A percentile compares a stretch with the other conserved stretches of the same genome.
Evolutionary conservation across 2,113 vertebrate genomes (phyloP).

Genomic region (Eulemur rufifrons): DNA sequence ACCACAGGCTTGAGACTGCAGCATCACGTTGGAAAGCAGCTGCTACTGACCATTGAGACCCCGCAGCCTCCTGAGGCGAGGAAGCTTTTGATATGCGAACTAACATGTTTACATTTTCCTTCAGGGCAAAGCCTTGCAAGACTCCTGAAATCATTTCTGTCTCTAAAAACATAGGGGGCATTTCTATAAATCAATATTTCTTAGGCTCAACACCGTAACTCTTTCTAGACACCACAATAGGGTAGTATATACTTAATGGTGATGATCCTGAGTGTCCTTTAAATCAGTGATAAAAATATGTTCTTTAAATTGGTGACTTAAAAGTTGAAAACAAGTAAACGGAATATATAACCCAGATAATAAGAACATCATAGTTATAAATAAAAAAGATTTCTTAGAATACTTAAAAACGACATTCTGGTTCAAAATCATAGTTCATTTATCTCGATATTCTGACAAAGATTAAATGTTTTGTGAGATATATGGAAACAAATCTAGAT

Average conservation of each 20-base stretch:
- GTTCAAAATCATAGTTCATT: constrained; percentile 6
- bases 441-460: neutral
- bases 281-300: neutral
- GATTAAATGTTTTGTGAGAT: constrained; percentile 1
- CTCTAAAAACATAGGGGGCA: too few species aligned
- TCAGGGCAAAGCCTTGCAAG: too few species aligned
- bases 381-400: neutral
- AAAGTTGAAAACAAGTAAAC: neutral
- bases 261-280: neutral
- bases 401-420: neutral
- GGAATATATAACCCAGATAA: neutral
- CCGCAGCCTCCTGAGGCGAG: too few species aligned
- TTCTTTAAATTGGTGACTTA: neutral
- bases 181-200: too few species aligned
- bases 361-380: neutral
- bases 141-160: too few species aligned
- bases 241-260: neutral
- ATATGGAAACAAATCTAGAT: neutral
- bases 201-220: neutral
- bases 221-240: neutral
- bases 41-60: too few species aligned
- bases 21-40: too few species aligned
- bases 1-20: too few species aligned
- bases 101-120: too few species aligned
- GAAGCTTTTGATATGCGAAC: too few species aligned